Evolutionary conservation across 1,140 invertebrate species (phyloP), one percentile per base, ranked within the genome.

Genomic region (Tetranychus cinnabarinus): DNA sequence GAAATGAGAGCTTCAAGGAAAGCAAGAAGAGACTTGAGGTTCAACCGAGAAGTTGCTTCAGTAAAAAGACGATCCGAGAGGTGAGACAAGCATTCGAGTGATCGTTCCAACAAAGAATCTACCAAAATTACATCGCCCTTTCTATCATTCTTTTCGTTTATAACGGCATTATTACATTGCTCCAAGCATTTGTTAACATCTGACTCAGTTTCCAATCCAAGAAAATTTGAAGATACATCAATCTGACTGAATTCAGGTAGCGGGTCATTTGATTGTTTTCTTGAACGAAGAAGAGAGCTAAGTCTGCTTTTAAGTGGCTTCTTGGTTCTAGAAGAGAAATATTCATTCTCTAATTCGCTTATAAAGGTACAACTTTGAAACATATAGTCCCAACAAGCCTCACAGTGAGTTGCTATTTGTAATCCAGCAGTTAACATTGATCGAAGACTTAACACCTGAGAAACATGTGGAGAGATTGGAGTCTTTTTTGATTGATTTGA

Each of bases 321-420:
- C 15, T n/a, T 52, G 4, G 48, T 52, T n/a, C 31, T 52, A 23
- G 15, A 33, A 52, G 48, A 52, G 48, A 52, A 52, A 52, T 52
- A 33, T 7, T 23, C 15, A 52, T 61, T 31, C 31, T 57, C 54
- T 15, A 61, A 58, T 15, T 50, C 42, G 3, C 62, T 47, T 2
- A 61, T 52, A 60, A 54, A 60, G 13, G n/a, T 12, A 37, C 59
- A 60, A 39, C 1, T 7, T 60, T 36, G 58, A 69, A 95, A 90
- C 61, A 95, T 85, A 71, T 91, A 87, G 45, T 83, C 82, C 90
- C 90, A 95, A 68, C 88, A 92, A 63, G 90, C 85, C 47, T 83
- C 79, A 36, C 86, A 85, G 68, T 91, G 88, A 63, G 86, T 88
- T 4, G 86, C 88, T 37, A 93, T 76, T 70, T 92, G 88, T 39